These are phyloP conservation scores for Aporophyla nigra DNA, from an alignment of 2,888 invertebrate genomes.

Conservation along the genomic window DNA sequence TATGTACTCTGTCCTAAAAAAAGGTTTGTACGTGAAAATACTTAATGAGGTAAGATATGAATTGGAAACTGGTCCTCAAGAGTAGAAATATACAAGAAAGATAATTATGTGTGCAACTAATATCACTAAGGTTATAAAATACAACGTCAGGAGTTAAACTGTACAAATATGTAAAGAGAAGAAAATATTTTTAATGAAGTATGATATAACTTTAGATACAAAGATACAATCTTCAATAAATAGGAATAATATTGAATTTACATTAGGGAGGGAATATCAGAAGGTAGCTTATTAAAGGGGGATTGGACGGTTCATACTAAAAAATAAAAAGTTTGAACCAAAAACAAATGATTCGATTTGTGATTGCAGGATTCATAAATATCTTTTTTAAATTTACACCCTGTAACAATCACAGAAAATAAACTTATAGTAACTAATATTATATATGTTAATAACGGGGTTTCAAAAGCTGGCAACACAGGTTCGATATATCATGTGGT, in stretches of 20 bases:
- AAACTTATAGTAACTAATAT: conserved; percentile 44
- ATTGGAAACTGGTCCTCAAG: conserved; percentile 51
- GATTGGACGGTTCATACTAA: conserved; percentile 52
- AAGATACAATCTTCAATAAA: conserved; percentile 29
- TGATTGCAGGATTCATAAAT: conserved; percentile 7
- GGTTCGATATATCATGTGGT: neutral
- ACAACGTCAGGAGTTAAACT: neutral
- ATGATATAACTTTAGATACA: neutral
- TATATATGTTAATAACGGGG: conserved; percentile 9
- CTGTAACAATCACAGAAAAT: conserved; percentile 62
- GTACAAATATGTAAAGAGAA: neutral
- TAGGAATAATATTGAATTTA: conserved; percentile 4
- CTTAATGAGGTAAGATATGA: conserved; percentile 52
- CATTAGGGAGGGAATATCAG: conserved; percentile 35
- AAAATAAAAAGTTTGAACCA: conserved; percentile 7
- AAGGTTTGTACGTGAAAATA: conserved; percentile 54
- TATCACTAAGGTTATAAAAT: conserved; percentile 11
- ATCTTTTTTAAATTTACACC: conserved; percentile 45
- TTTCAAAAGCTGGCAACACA: neutral
- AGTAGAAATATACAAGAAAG: conserved; percentile 24
- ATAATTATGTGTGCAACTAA: conserved; percentile 16
- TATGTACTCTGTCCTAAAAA: conserved; percentile 28
- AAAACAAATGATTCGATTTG: neutral
- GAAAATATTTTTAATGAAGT: neutral
- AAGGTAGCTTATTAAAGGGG: conserved; percentile 6